These are phyloP conservation scores for Stenodema calcarata DNA, from an alignment of 2,888 invertebrate genomes.

Conservation along the genomic window DNA sequence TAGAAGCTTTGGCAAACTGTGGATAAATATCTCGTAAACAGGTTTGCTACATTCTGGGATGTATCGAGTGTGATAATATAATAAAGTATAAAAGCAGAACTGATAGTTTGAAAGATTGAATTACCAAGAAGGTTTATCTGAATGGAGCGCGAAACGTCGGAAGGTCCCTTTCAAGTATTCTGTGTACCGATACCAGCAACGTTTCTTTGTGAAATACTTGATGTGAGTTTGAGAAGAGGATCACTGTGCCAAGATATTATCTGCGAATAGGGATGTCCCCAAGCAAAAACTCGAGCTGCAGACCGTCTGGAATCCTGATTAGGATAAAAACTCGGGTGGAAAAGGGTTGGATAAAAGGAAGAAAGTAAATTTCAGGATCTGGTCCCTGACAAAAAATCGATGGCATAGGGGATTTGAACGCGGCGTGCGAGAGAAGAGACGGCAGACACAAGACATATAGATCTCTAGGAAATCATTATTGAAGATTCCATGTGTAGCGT, in stretches of 20 bases:
- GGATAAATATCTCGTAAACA: too few relatives aligned
- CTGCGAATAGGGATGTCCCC: background rate
- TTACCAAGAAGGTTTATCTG: background rate
- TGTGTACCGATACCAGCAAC: background rate
- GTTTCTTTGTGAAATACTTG: slow-evolving; percentile 28
- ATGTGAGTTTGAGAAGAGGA: slow-evolving; percentile 34
- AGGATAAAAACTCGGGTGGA: background rate
- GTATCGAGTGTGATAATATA: too few relatives aligned
- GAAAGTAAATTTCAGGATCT: slow-evolving; percentile 36
- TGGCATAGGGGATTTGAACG: background rate
- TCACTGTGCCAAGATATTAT: slow-evolving; percentile 39
- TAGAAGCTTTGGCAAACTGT: too few relatives aligned
- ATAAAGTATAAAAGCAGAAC: background rate
- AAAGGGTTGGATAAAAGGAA: slow-evolving; percentile 15
- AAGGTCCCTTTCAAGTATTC: slow-evolving; percentile 15
- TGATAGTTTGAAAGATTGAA: background rate
- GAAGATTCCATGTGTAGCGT: slow-evolving; percentile 49
- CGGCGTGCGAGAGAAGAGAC: background rate
- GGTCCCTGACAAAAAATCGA: background rate
- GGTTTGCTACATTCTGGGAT: too few relatives aligned
- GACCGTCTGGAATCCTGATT: slow-evolving; percentile 37
- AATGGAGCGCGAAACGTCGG: background rate
- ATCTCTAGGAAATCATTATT: slow-evolving; percentile 49
- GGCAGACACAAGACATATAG: slow-evolving; percentile 37
- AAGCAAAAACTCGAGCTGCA: slow-evolving; percentile 7